Conservation (phyloP, 1,140 invertebrate species). For the Zaprionus africanus region DNA sequence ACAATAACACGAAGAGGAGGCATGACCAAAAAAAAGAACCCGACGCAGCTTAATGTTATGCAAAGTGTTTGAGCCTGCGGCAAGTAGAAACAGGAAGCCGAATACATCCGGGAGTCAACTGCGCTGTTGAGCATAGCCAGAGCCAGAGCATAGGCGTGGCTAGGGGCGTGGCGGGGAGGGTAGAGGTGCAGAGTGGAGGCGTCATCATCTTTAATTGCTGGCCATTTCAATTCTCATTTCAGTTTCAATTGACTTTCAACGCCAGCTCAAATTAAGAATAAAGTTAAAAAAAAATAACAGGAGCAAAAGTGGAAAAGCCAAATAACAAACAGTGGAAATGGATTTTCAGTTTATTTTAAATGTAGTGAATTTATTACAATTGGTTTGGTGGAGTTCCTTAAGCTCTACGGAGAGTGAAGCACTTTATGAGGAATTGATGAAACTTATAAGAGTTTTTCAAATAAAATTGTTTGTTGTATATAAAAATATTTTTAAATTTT, state of each 20-base stretch:
- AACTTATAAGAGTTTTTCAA: neutral
- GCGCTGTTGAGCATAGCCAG: slow-evolving; percentile 4
- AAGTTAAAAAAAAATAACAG: slow-evolving; percentile 2
- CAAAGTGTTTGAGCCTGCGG: slow-evolving; percentile 79
- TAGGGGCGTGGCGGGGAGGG: neutral
- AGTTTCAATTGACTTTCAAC: slow-evolving; percentile 75
- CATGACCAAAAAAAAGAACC: slow-evolving; percentile 45
- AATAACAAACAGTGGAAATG: slow-evolving; percentile 25
- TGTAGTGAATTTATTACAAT: neutral
- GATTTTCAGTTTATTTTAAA: slow-evolving; percentile 6
- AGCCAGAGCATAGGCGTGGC: neutral
- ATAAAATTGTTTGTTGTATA: neutral
- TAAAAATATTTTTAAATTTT: too few species aligned
- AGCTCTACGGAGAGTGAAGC: neutral
- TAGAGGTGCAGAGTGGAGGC: slow-evolving; percentile 17
- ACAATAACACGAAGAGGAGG: slow-evolving; percentile 23
- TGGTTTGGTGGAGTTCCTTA: neutral
- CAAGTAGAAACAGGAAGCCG: slow-evolving; percentile 25
- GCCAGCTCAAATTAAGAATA: slow-evolving; percentile 38
- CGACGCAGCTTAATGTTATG: slow-evolving; percentile 75
- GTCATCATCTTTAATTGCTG: slow-evolving; percentile 77
- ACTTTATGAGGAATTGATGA: neutral
- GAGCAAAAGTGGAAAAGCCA: slow-evolving; percentile 6
- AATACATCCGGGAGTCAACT: slow-evolving; percentile 35
- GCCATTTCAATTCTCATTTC: slow-evolving; percentile 80